These are phyloP conservation scores for Melolontha melolontha DNA, from an alignment of 2,888 invertebrate species.

Conservation along the genomic window DNA sequence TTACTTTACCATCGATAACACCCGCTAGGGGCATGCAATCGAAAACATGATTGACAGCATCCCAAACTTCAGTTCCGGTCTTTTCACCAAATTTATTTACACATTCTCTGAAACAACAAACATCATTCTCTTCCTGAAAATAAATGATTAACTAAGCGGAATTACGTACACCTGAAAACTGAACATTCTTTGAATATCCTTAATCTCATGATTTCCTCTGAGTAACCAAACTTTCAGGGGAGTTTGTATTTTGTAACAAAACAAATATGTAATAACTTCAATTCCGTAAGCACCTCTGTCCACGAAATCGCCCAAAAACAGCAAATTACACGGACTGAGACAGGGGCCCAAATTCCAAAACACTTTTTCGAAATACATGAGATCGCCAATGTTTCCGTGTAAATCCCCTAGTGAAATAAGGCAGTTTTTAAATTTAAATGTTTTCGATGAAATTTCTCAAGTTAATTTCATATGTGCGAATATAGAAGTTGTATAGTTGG, in stretches of 20 bases:
- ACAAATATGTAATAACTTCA: conserved; percentile 78
- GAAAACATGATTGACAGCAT: conserved; percentile 77
- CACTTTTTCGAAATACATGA: conserved; percentile 76
- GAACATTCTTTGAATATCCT: conserved; percentile 80
- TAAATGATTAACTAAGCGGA: neutral
- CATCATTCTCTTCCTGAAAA: neutral
- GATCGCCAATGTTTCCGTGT: conserved; percentile 79
- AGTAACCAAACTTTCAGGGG: conserved; percentile 74
- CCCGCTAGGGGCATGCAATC: conserved; percentile 81
- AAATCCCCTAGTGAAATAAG: conserved; percentile 71
- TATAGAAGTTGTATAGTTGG: no score
- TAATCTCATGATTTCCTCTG: conserved; percentile 82
- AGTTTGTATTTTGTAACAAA: conserved; percentile 77
- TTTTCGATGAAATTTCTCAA: no score
- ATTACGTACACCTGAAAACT: conserved; percentile 73
- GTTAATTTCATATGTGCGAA: no score
- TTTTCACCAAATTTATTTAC: conserved; percentile 74
- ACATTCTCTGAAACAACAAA: conserved; percentile 72
- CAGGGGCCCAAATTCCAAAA: conserved; percentile 78
- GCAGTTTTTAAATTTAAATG: no score
- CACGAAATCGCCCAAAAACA: conserved; percentile 84
- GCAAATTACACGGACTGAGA: conserved; percentile 72
- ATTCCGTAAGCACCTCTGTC: conserved; percentile 78
- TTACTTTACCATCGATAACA: conserved; percentile 77
- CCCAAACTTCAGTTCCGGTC: conserved; percentile 75